phyloP scores from a whole-genome alignment of 1,140 invertebrate species.

The Halesus radiatus region DNA sequence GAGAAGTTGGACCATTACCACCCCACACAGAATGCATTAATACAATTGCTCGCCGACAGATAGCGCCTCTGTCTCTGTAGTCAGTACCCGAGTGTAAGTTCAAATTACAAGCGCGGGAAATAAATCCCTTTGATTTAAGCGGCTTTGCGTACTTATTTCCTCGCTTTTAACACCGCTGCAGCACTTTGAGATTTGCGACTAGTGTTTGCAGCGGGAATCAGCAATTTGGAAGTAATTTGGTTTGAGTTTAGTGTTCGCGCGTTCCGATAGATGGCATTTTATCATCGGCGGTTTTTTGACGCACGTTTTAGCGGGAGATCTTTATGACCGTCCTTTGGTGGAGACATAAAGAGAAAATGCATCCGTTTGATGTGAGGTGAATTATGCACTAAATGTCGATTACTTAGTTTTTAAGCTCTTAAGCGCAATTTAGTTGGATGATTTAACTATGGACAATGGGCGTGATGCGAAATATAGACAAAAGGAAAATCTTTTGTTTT shows the following conservation, averaged over 20 bases:
- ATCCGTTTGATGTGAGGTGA: not conserved
- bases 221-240: slow-evolving; percentile 29
- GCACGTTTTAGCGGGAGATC: slow-evolving; percentile 13
- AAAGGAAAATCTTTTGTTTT: too few relatives aligned
- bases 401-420: not conserved
- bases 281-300: slow-evolving; percentile 17
- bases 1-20: slow-evolving; percentile 53
- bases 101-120: slow-evolving; percentile 35
- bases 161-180: not conserved
- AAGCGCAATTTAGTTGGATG: not conserved
- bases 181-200: slow-evolving; percentile 29
- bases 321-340: not conserved
- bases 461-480: too few relatives aligned
- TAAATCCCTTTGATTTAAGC: slow-evolving; percentile 56
- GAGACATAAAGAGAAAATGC: slow-evolving; percentile 1
- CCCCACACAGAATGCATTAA: slow-evolving; percentile 51
- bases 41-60: slow-evolving; percentile 46
- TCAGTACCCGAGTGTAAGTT: not conserved
- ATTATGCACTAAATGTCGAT: slow-evolving; percentile 1
- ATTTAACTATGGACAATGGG: too few relatives aligned
- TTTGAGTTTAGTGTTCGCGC: slow-evolving; percentile 10
- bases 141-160: slow-evolving; percentile 34
- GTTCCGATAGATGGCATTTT: slow-evolving; percentile 28
- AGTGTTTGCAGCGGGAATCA: slow-evolving; percentile 8
- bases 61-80: slow-evolving; percentile 24